Conservation (phyloP, 1,140 invertebrate species). For the Caenorhabditis brenneri region DNA sequence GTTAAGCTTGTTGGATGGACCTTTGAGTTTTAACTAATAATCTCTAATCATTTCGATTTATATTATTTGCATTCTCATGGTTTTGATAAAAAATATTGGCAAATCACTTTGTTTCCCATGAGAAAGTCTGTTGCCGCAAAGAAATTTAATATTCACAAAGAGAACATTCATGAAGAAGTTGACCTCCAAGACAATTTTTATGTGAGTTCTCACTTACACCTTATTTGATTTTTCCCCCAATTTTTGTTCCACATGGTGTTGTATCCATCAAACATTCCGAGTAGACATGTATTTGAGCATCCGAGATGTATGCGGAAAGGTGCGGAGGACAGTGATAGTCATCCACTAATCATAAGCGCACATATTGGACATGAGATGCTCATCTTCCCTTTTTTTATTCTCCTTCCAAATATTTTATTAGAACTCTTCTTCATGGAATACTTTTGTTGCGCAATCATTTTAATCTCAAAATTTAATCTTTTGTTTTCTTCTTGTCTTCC, state of each 20-base stretch:
- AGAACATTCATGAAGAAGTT: no score
- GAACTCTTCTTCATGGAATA: no score
- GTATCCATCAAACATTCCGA: not conserved
- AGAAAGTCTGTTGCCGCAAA: not conserved
- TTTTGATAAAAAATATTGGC: no score
- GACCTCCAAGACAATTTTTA: no score
- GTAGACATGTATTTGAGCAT: not conserved
- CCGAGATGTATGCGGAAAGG: slow-evolving; percentile 27
- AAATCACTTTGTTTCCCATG: no score
- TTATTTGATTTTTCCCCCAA: not conserved
- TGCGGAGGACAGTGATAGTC: slow-evolving; percentile 36
- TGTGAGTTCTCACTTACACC: not conserved
- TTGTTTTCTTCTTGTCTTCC: not conserved
- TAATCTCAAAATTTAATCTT: slow-evolving; percentile 9
- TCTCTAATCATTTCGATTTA: not conserved
- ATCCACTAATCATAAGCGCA: slow-evolving; percentile 28
- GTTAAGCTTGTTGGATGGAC: no score
- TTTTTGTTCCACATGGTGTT: not conserved
- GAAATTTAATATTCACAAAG: not conserved
- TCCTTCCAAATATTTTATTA: not conserved
- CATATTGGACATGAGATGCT: slow-evolving; percentile 16
- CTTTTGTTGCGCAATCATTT: not conserved
- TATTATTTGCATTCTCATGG: not conserved
- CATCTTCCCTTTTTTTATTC: not conserved
- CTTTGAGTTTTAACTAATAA: not conserved